Conservation (phyloP, 2,797 vertebrate species). For the Acanthurus tractus region DNA sequence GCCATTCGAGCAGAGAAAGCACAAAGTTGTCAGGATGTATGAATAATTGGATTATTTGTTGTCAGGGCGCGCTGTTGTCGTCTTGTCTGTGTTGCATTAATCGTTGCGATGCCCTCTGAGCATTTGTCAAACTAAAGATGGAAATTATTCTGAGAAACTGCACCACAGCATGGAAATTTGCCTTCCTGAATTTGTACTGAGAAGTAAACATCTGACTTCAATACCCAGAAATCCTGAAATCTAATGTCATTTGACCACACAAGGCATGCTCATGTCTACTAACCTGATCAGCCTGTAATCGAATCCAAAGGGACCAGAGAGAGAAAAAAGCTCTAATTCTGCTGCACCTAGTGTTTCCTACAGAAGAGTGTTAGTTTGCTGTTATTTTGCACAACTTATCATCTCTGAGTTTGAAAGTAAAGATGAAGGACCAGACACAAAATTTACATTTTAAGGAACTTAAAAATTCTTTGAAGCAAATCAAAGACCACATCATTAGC, state of each 20-base stretch:
- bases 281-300: constrained; percentile 19
- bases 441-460: background rate
- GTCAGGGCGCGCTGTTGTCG: background rate
- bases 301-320: background rate
- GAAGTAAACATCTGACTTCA: background rate
- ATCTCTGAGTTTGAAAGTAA: background rate
- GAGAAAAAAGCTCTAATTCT: background rate
- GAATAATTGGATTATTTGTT: background rate
- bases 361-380: background rate
- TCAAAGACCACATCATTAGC: background rate
- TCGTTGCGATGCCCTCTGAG: background rate
- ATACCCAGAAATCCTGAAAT: constrained; percentile 19
- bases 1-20: background rate
- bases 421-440: background rate
- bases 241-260: constrained; percentile 21
- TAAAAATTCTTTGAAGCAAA: background rate
- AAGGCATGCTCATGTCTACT: background rate
- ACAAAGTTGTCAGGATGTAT: background rate
- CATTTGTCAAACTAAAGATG: background rate
- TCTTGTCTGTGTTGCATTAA: background rate
- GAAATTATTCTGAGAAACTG: background rate
- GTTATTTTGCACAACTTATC: background rate
- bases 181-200: background rate
- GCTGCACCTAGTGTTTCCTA: background rate
- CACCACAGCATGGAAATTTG: background rate